Base-by-base conservation (phyloP, 2,797 vertebrate genomes). In the Selene dorsalis region DNA sequence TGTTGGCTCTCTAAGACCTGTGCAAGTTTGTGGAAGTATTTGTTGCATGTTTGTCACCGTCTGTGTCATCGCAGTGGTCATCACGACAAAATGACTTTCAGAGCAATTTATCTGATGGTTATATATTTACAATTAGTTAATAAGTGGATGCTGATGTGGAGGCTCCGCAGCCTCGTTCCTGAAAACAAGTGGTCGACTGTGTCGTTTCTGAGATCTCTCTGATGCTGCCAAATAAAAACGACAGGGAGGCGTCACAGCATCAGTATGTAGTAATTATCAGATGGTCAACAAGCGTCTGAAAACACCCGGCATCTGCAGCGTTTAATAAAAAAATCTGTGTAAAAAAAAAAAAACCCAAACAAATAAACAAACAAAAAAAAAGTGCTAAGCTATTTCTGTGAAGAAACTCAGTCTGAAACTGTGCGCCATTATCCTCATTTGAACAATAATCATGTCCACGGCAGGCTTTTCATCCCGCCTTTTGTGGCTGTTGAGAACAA, bases 361-460 rank as follows among this genome's bases (percentile, higher is more conserved):
- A 32, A 32, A 32, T 6, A 9, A 30, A 30, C 30, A 30, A 30
- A 30, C 1, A 35, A 8, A 35, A 69, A 73, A 41, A 2, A 1
- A 61, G n/a, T 28, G 22, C 18, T 14, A 56, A 6, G 7, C 39
- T 35, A 10, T 61, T 35, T 16, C 38, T 61, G 41, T 32, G 11
- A n/a, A 16, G 13, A 63, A 55, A n/a, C n/a, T n/a, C n/a, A n/a
- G n/a, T n/a, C n/a, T n/a, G n/a, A n/a, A n/a, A 43, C 47, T 17
- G 35, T 20, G 32, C 2, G 3, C 24, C 24, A 39, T 75, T 43
- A 61, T 68, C 47, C 47, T 24, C 12, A 12, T 65, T 55, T 79
- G 39, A 68, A 62, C 64, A 50, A 53, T 47, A 56, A 68, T 52
- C 26, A 9, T 24, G 56, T 60, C 55, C 32, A 38, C 17, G 14